Evolutionary conservation across 2,797 vertebrate species (phyloP), one percentile per base, ranked within the genome.

Genomic region (Malurus leucopterus): DNA sequence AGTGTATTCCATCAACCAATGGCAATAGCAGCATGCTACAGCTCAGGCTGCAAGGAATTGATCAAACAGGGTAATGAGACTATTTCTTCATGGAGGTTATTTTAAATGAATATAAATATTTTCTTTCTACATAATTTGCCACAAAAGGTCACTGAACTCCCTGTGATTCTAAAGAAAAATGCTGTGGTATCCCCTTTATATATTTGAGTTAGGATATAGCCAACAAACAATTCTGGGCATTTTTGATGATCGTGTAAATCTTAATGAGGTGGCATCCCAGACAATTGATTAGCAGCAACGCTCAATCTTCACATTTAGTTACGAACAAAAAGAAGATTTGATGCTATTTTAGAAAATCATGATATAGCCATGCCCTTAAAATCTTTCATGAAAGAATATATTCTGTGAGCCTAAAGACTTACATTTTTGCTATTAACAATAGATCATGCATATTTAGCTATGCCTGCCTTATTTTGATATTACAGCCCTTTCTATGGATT

Each of bases 91-190:
- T 95, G 82, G 96, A 97, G 96, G 96, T 97, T 98, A 97, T 98
- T 98, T 98, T 97, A 97, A 98, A 98, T 98, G 97, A 97, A 97
- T 97, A 98, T 98, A 98, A 98, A 98, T 97, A 98, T 98, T 98
- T 97, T 97, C 96, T 97, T 98, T 98, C 98, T 98, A 97, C 97
- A 97, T 98, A 99, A 99, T 98, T 97, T 98, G 97, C 97, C 96
- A 97, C 96, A 95, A 98, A 98, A 97, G 97, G 97, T 98, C 97
- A 97, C 96, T 96, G 96, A 98, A 97, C 97, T 98, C 96, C 94
- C 95, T 67, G 88, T 13, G 97, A 97, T 97, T 97, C 96, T 95
- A 95, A 97, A 98, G 97, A 98, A 98, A 98, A 97, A 98, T 97
- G 97, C 88, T 90, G 91, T 84, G 94, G 95, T 96, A 95, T 96